Conservation (phyloP, 30 jellyfish, hydroid and myxozoan species). For the Pelagia noctiluca region DNA sequence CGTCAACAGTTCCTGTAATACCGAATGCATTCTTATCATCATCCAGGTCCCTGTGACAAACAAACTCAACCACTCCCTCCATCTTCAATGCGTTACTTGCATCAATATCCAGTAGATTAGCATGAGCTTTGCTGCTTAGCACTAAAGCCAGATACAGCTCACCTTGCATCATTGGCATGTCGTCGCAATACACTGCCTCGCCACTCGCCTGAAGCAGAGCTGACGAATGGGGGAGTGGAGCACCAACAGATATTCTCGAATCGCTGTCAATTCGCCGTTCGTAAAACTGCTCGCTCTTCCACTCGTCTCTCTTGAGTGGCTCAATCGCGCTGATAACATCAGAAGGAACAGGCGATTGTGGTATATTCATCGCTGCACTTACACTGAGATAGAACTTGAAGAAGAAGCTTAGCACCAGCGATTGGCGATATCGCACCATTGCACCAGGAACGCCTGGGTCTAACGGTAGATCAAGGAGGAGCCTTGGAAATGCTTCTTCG, state of each 20-base stretch:
- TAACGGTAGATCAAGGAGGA: conserved; percentile 20
- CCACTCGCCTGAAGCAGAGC: conserved; percentile 43
- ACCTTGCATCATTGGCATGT: conserved; percentile 15
- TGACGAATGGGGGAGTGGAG: conserved; percentile 18
- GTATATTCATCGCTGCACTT: background rate
- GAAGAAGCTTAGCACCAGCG: background rate
- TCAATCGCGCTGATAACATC: too few relatives aligned
- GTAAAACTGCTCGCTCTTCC: conserved; percentile 39
- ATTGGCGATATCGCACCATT: conserved; percentile 21
- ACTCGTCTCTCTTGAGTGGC: background rate
- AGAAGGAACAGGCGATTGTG: too few relatives aligned
- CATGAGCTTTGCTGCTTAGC: conserved; percentile 30
- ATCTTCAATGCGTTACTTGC: conserved; percentile 24
- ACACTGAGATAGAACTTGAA: conserved; percentile 25
- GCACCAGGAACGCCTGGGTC: conserved; percentile 56
- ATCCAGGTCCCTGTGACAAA: conserved; percentile 21
- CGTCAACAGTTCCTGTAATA: conserved; percentile 11
- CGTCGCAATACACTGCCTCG: conserved; percentile 60
- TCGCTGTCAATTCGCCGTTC: background rate
- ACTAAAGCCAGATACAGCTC: conserved; percentile 42
- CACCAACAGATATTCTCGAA: conserved; percentile 6
- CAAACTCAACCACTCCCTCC: conserved; percentile 45
- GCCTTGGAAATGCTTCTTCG: conserved; percentile 7
- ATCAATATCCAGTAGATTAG: conserved; percentile 14
- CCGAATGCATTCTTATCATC: conserved; percentile 5